Conservation (phyloP, 1,140 invertebrate species). For the Ceratina australensis region DNA sequence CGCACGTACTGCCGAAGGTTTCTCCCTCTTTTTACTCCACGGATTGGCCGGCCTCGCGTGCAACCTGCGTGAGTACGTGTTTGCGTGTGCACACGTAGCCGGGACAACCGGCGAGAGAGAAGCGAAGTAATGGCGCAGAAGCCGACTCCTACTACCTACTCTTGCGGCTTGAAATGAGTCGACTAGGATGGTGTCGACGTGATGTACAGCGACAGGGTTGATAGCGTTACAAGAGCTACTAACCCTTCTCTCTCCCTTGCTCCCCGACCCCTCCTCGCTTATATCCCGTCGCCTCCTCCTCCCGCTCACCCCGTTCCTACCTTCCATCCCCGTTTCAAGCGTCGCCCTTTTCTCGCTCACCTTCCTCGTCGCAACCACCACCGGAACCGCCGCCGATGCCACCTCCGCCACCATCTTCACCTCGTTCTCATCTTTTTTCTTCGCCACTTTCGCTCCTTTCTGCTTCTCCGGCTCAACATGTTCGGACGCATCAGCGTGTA, state of each 20-base stretch:
- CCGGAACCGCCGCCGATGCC: slow-evolving; percentile 36
- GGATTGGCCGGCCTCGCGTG: slow-evolving; percentile 46
- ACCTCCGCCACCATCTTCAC: neutral
- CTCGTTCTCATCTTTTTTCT: slow-evolving; percentile 3
- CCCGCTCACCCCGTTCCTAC: slow-evolving; percentile 18
- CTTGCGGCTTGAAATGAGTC: slow-evolving; percentile 68
- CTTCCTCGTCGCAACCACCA: slow-evolving; percentile 56
- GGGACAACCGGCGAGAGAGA: slow-evolving; percentile 33
- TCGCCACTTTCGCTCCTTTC: slow-evolving; percentile 24
- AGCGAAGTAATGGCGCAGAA: slow-evolving; percentile 76
- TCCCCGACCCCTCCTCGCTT: no score
- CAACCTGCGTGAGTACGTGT: slow-evolving; percentile 48
- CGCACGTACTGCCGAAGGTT: slow-evolving; percentile 11
- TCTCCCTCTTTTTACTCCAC: slow-evolving; percentile 1
- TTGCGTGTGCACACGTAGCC: slow-evolving; percentile 53
- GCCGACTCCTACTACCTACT: slow-evolving; percentile 73
- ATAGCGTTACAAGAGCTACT: slow-evolving; percentile 80
- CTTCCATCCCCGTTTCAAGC: neutral
- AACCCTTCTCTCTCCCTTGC: slow-evolving; percentile 70
- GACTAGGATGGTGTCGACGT: slow-evolving; percentile 78
- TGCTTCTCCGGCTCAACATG: slow-evolving; percentile 38
- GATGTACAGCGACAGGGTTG: slow-evolving; percentile 80
- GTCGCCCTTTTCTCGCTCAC: slow-evolving; percentile 29
- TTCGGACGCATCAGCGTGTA: slow-evolving; percentile 63
- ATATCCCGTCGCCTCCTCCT: slow-evolving; percentile 9